phyloP scores from a whole-genome alignment of 1,140 invertebrate genomes.

The Druon quercuslanigerum region DNA sequence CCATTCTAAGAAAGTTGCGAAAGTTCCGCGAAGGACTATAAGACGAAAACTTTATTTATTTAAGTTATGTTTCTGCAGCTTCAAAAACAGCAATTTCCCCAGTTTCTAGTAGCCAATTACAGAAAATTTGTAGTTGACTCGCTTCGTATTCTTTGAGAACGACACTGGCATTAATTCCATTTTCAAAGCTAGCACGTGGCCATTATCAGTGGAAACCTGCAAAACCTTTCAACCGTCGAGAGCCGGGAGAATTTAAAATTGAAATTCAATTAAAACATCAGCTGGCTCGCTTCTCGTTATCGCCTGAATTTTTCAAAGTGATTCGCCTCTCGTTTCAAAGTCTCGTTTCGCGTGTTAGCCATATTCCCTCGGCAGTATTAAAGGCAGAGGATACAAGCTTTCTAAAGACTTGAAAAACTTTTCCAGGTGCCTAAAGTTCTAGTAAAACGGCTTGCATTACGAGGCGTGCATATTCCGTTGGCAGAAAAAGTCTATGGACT shows the following conservation, averaged over 20 bases:
- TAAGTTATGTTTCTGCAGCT: constrained; percentile 15
- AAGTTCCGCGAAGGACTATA: too few relatives aligned
- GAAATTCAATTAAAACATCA: constrained; percentile 29
- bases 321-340: neutral
- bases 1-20: neutral
- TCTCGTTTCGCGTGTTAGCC: constrained; percentile 16
- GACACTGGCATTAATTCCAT: constrained; percentile 4
- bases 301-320: constrained; percentile 12
- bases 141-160: neutral
- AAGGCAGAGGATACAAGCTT: constrained; percentile 21
- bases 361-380: neutral
- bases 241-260: constrained; percentile 6
- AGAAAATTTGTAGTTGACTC: neutral
- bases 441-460: neutral
- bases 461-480: neutral
- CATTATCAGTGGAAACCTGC: constrained; percentile 7
- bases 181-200: neutral
- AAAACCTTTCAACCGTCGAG: neutral
- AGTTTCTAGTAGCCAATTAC: constrained; percentile 15
- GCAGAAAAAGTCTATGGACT: neutral
- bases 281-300: constrained; percentile 7
- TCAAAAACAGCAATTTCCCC: neutral
- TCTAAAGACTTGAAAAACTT: constrained; percentile 1
- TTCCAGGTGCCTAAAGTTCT: neutral
- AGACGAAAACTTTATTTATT: constrained; percentile 6